phyloP scores from a whole-genome alignment of 1,140 invertebrate genomes.

The Drosophila insularis region DNA sequence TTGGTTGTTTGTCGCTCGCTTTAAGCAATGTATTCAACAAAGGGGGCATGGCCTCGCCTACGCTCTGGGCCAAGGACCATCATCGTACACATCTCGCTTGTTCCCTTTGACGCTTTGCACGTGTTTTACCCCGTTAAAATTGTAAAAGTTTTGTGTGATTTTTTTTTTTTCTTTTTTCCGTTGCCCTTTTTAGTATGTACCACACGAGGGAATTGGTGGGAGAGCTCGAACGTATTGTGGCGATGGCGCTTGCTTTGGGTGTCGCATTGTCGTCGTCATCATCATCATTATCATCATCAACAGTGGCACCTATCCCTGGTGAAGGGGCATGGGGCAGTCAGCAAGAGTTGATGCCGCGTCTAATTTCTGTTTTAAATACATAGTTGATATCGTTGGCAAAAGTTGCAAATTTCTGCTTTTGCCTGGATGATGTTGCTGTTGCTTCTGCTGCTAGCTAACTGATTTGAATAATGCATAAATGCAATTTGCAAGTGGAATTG shows the following conservation, averaged over 20 bases:
- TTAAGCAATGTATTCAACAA: slow-evolving; percentile 48
- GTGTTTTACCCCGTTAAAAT: slow-evolving; percentile 73
- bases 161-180: slow-evolving; percentile 45
- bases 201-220: not conserved
- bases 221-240: slow-evolving; percentile 41
- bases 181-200: slow-evolving; percentile 41
- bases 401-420: slow-evolving; percentile 61
- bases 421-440: slow-evolving; percentile 15
- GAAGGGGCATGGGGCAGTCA: slow-evolving; percentile 10
- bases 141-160: slow-evolving; percentile 70
- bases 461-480: slow-evolving; percentile 65
- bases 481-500: slow-evolving; percentile 46
- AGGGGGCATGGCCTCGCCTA: slow-evolving; percentile 16
- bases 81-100: slow-evolving; percentile 37
- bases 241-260: slow-evolving; percentile 25
- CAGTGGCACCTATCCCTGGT: not conserved
- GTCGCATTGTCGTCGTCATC: slow-evolving; percentile 14
- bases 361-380: slow-evolving; percentile 78
- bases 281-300: not conserved
- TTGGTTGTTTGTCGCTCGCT: slow-evolving; percentile 60
- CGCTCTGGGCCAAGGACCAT: slow-evolving; percentile 1
- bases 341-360: slow-evolving; percentile 58
- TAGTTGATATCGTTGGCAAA: slow-evolving; percentile 70
- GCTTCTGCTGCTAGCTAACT: slow-evolving; percentile 27
- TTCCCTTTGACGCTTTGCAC: slow-evolving; percentile 68